Base-by-base conservation (phyloP, 2,888 invertebrate species). In the Eumacrocentrus americanus region DNA sequence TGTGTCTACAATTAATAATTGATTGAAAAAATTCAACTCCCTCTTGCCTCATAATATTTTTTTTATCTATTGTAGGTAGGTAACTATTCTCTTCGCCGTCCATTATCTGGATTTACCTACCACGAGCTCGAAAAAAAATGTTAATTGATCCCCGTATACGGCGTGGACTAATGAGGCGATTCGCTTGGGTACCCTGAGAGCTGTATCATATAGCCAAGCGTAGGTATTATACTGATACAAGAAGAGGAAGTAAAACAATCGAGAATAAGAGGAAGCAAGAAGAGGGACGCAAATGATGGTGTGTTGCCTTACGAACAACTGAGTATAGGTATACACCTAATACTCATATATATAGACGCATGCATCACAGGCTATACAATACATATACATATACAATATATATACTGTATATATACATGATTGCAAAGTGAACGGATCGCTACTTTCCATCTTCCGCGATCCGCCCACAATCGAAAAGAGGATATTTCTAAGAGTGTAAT, bases 131-230 rank as follows among this genome's bases (percentile, higher is more conserved):
- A 2, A 46, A 46, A 72, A 73, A 73, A 73, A 72, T 73, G 64
- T 71, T 73, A 72, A 73, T 72, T 71, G 71, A 72, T 46, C 65
- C 44, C 70, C 71, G 61, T 73, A 71, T 73, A 73, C 53, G 70
- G 73, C 12, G 56, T 38, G 48, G 67, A 63, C 71, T 73, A 73
- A 73, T 71, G 73, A 73, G 73, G 65, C 71, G 71, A 72, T 72
- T 66, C 71, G 68, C 64, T 46, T 22, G 25, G 46, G 23, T 42
- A 18, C 25, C 12, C 7, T 3, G 7, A 46, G 5, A n/a, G 23
- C 5, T 14, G 12, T 12, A 25, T 25, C 11, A 23, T 46, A 22
- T 46, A 12, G 12, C 7, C n/a, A 2, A 23, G 25, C 46, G 46
- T 46, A 46, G 46, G 46, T 46, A 46, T 12, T 46, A 23, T 46